Evolutionary conservation across 1,140 invertebrate genomes (phyloP).

Genomic region (Drosophila ananassae): DNA sequence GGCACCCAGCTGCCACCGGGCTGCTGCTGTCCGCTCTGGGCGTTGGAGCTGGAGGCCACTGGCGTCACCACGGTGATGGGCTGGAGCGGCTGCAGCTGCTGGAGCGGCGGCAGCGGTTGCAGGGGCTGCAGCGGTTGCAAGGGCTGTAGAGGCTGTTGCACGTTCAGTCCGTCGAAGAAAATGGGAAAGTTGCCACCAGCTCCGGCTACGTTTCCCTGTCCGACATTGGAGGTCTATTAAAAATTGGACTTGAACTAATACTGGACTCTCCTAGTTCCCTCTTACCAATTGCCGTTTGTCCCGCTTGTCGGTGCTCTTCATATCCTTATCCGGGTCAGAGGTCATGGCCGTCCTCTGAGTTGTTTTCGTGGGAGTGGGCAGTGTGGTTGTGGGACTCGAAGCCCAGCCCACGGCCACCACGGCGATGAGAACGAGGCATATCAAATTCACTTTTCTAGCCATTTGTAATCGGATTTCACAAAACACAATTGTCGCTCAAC

Average conservation of each 20-base stretch:
- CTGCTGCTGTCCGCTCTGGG: slow-evolving; percentile 23
- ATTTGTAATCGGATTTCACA: slow-evolving; percentile 8
- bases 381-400: slow-evolving; percentile 10
- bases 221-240: slow-evolving; percentile 1
- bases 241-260: background rate
- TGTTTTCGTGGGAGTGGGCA: background rate
- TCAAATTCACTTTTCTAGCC: slow-evolving; percentile 39
- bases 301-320: slow-evolving; percentile 25
- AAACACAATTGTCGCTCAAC: background rate
- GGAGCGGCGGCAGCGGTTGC: slow-evolving; percentile 22
- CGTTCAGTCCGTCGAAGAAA: slow-evolving; percentile 54
- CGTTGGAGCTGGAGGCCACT: slow-evolving; percentile 46
- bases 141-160: slow-evolving; percentile 17
- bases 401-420: slow-evolving; percentile 5
- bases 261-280: background rate
- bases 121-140: slow-evolving; percentile 13
- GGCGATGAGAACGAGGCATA: slow-evolving; percentile 39
- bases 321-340: background rate
- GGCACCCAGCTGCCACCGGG: slow-evolving; percentile 54
- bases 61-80: slow-evolving; percentile 59
- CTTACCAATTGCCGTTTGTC: slow-evolving; percentile 66
- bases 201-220: slow-evolving; percentile 1
- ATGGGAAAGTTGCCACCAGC: slow-evolving; percentile 43
- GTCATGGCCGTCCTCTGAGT: background rate
- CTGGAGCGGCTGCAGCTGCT: slow-evolving; percentile 32